phyloP scores from a whole-genome alignment of 2,888 invertebrate genomes.

The Azorinus chamasolen region DNA sequence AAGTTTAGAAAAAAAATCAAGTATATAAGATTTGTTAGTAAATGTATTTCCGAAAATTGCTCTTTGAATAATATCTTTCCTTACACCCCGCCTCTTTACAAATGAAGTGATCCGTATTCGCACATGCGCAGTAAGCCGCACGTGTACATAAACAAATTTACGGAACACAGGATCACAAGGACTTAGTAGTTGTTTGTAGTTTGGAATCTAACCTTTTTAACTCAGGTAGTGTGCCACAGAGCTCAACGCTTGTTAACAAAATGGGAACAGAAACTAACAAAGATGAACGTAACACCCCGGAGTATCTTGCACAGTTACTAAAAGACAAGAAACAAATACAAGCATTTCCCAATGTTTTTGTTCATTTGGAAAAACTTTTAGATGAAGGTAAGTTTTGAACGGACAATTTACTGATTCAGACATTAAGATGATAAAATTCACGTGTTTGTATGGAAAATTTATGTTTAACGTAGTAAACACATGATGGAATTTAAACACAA shows the following conservation, averaged over 20 bases:
- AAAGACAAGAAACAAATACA: slow-evolving; percentile 99
- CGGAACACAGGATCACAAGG: slow-evolving; percentile 74
- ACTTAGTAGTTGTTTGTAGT: slow-evolving; percentile 80
- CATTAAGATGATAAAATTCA: too few species aligned
- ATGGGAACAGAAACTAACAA: slow-evolving; percentile 85
- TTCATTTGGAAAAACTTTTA: slow-evolving; percentile 99
- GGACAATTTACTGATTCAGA: slow-evolving; percentile 30
- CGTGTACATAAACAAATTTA: slow-evolving; percentile 85
- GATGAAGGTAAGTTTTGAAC: slow-evolving; percentile 95
- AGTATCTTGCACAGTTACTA: slow-evolving; percentile 99
- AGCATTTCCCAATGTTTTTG: slow-evolving; percentile 99
- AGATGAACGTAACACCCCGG: slow-evolving; percentile 88
- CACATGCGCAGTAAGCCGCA: slow-evolving; percentile 83
- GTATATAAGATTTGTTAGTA: too few species aligned
- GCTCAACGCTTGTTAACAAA: slow-evolving; percentile 79
- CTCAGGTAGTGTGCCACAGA: slow-evolving; percentile 81
- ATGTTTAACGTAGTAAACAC: background rate
- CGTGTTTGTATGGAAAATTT: too few species aligned
- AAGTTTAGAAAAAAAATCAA: too few species aligned
- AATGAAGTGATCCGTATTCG: slow-evolving; percentile 68
- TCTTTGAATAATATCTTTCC: background rate
- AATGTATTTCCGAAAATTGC: too few species aligned
- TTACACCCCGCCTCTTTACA: slow-evolving; percentile 41
- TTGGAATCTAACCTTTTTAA: slow-evolving; percentile 83
- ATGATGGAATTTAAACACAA: background rate